Percentiles rank a stretch among this genome's conserved stretches.
These are phyloP conservation scores for Anguilla japonica DNA, from an alignment of 2,113 vertebrate genomes.

Conservation along the genomic window DNA sequence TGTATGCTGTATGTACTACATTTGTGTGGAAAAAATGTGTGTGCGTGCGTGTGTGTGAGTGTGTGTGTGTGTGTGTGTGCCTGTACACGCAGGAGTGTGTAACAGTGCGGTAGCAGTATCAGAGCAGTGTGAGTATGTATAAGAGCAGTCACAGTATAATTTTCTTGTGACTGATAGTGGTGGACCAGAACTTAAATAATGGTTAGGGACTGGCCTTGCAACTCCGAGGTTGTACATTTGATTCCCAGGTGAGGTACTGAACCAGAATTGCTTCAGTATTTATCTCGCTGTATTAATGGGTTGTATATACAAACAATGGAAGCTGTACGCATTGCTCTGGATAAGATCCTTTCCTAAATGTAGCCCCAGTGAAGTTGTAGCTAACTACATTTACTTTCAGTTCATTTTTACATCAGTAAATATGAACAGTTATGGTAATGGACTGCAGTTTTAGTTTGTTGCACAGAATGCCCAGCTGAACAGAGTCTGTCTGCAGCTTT, in stretches of 20 bases:
- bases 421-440: not conserved
- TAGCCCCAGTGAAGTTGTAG: not conserved
- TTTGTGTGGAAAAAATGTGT: not conserved
- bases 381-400: not conserved
- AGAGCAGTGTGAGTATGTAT: constrained; percentile 9
- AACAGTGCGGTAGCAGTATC: constrained; percentile 24
- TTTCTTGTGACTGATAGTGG: not conserved
- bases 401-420: not conserved
- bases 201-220: not conserved
- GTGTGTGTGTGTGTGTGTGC: constrained; percentile 28
- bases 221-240: no score
- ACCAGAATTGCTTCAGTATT: no score
- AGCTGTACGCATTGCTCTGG: no score
- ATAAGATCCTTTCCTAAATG: no score
- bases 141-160: constrained; percentile 21
- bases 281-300: no score
- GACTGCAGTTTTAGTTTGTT: not conserved
- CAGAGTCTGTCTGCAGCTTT: not conserved
- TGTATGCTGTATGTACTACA: not conserved
- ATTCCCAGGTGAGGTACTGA: no score
- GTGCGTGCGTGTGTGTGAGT: not conserved
- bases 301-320: no score
- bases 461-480: not conserved
- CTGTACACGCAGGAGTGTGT: not conserved
- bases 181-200: not conserved